Evolutionary conservation across 2,888 invertebrate species (phyloP).

Genomic region (Drosophila yooni): DNA sequence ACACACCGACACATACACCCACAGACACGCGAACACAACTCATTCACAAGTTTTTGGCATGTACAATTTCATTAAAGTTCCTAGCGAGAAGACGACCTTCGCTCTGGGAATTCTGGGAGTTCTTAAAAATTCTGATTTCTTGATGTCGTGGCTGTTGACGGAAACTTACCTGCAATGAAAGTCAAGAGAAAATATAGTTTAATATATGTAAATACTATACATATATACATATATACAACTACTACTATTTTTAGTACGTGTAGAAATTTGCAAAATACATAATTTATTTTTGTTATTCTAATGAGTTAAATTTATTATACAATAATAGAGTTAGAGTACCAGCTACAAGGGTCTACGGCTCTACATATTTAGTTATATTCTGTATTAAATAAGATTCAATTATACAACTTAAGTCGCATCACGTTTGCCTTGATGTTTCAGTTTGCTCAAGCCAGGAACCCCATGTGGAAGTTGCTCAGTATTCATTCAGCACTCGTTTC

Average conservation of each 20-base stretch:
- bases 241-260: neutral
- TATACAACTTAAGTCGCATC: neutral
- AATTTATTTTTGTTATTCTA: neutral
- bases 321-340: neutral
- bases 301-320: neutral
- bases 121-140: conserved; percentile 3
- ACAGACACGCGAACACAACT: conserved; percentile 2
- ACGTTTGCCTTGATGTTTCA: conserved; percentile 16
- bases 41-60: conserved; percentile 41
- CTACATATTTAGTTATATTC: neutral
- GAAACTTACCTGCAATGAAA: conserved; percentile 34
- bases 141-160: neutral
- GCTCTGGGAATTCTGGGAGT: conserved; percentile 57
- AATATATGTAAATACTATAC: neutral
- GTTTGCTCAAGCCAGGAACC: neutral
- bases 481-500: neutral
- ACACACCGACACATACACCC: conserved; percentile 12
- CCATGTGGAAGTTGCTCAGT: neutral
- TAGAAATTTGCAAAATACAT: neutral
- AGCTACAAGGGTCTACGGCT: neutral
- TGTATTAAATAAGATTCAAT: neutral
- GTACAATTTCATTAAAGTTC: conserved; percentile 66
- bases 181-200: neutral
- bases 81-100: conserved; percentile 42
- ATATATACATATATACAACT: neutral